Percentiles rank a stretch among this genome's conserved stretches.
phyloP scores from a whole-genome alignment of 2,113 vertebrate genomes.

The Malurus melanocephalus region DNA sequence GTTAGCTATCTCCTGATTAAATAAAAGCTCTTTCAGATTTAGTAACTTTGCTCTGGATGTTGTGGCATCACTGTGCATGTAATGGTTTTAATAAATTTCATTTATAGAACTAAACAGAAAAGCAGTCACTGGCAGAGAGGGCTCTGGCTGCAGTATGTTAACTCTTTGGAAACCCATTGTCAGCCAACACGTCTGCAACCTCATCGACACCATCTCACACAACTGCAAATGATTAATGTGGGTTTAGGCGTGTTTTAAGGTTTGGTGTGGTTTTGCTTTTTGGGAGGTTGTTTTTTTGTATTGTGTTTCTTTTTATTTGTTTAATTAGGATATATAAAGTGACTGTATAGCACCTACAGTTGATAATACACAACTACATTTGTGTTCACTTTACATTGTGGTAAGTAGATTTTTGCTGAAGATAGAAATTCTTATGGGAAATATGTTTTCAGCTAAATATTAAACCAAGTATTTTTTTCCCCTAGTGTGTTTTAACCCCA shows the following conservation, averaged over 20 bases:
- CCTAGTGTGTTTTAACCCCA: not conserved
- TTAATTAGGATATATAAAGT: not conserved
- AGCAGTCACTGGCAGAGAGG: slow-evolving; percentile 21
- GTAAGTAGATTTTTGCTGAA: not conserved
- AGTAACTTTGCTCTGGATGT: slow-evolving; percentile 64
- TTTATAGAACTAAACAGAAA: slow-evolving; percentile 66
- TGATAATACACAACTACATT: not conserved
- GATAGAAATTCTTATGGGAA: not conserved
- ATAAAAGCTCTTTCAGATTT: slow-evolving; percentile 66
- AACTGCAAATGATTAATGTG: not conserved
- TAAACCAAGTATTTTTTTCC: not conserved
- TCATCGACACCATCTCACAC: not conserved
- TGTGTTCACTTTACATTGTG: not conserved
- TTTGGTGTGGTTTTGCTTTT: not conserved
- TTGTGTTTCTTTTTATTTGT: not conserved
- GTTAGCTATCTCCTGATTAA: slow-evolving; percentile 65
- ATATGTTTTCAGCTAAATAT: not conserved
- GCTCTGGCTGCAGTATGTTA: slow-evolving; percentile 30
- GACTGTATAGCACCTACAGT: not conserved
- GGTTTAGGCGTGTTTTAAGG: not conserved
- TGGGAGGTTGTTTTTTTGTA: no score
- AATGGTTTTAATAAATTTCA: slow-evolving; percentile 72
- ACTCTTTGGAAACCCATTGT: slow-evolving; percentile 36
- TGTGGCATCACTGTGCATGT: slow-evolving; percentile 60
- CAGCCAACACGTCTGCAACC: not conserved